Percentiles rank a stretch among this genome's conserved stretches.
These are phyloP conservation scores for Dermatemys mawii DNA, from an alignment of 2,113 vertebrate genomes.

Conservation along the genomic window DNA sequence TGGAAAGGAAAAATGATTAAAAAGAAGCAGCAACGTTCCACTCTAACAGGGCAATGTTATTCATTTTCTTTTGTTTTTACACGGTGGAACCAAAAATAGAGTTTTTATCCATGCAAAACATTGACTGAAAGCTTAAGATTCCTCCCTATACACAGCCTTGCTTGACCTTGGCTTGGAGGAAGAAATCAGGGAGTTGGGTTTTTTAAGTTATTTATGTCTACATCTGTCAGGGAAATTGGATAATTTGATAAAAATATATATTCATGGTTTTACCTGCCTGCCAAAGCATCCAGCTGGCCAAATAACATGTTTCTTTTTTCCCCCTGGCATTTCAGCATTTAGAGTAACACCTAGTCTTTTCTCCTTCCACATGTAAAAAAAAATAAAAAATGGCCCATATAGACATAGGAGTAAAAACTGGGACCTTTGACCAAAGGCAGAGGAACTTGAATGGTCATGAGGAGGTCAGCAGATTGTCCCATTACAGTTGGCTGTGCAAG, in stretches of 20 bases:
- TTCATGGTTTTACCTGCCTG: not conserved
- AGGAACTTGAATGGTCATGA: not conserved
- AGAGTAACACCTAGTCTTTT: not conserved
- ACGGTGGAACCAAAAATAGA: slow-evolving; percentile 31
- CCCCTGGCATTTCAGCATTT: slow-evolving; percentile 17
- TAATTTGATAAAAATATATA: slow-evolving; percentile 43
- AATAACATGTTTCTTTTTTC: slow-evolving; percentile 33
- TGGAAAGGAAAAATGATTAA: slow-evolving; percentile 27
- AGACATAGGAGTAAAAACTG: not conserved
- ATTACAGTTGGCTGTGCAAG: not conserved
- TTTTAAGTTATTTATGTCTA: rapidly evolving
- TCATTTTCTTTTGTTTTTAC: slow-evolving; percentile 34
- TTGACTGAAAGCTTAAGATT: slow-evolving; percentile 21
- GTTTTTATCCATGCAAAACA: slow-evolving; percentile 36
- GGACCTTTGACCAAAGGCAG: not conserved
- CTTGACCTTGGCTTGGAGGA: slow-evolving; percentile 1
- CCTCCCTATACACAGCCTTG: not conserved
- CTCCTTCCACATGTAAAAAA: not conserved
- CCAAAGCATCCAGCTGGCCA: slow-evolving; percentile 30
- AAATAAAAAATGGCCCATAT: not conserved
- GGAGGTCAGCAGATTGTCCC: not conserved
- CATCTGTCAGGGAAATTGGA: slow-evolving; percentile 54
- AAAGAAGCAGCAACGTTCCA: not conserved
- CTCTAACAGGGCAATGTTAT: slow-evolving; percentile 8
- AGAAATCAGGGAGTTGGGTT: not conserved